Base-by-base conservation (phyloP, 2,888 invertebrate species). In the Fragum whitleyi region DNA sequence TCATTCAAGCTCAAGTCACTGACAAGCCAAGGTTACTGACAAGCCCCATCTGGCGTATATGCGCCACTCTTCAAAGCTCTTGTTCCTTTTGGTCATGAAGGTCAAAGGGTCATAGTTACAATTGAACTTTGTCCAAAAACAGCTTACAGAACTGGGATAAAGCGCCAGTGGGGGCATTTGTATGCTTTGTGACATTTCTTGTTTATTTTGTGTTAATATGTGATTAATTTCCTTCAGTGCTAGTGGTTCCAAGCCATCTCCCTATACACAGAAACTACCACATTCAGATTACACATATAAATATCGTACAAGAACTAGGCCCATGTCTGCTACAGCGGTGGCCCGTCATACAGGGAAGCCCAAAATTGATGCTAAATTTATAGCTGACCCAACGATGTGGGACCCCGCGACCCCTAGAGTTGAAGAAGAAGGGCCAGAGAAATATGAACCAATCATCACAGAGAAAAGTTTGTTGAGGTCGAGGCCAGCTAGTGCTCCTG, bases 311-410 rank as follows among this genome's bases (percentile, higher is more conserved):
- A 73, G 85, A 29, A n/a, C n/a, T n/a, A 84, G 92, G 9, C 91
- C 92, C 11, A 83, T 85, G 26, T 92, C 93, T 9, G 92, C 93
- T 19, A 67, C 85, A 28, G 74, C 77, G 7, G 59, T 80, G 5
- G 70, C 81, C 23, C 51, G 71, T 11, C 21, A 65, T 26, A 77
- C 86, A 23, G 81, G 78, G 61, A 92, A 92, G 81, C 93, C 92
- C 1, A 93, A 91, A 83, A 92, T 93, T 79, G 92, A 93, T 86
- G 88, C 92, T 55, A 92, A 91, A 77, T 93, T 92, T 81, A 93
- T 93, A 42, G 93, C 92, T 32, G 92, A 93, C 79, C 89, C 89
- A 0, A 88, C 72, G 71, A 53, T 91, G 55, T 93, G 92, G 92
- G 93, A 93, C 59, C 91, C 92, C 7, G 90, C 91, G 0, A 92